Evolutionary conservation across 2,113 vertebrate species (phyloP).

Genomic region (Apaloderma vittatum): DNA sequence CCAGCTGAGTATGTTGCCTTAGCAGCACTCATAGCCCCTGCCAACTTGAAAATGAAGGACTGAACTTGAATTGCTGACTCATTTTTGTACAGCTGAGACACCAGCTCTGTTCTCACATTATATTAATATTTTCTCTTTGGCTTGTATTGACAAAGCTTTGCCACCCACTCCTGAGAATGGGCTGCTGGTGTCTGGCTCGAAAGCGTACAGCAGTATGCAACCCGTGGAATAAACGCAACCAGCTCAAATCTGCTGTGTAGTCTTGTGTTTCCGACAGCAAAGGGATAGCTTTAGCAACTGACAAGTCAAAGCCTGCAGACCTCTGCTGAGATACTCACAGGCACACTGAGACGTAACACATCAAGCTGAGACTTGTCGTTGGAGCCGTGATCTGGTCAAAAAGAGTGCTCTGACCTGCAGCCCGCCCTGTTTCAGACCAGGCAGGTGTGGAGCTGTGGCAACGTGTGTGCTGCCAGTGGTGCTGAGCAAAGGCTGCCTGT

Average conservation of each 20-base stretch:
- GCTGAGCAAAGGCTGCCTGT: neutral
- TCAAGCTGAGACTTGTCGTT: neutral
- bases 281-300: neutral
- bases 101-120: neutral
- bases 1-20: neutral
- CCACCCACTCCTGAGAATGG: neutral
- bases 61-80: neutral
- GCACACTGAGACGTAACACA: neutral
- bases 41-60: slow-evolving; percentile 1
- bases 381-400: neutral
- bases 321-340: neutral
- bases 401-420: neutral
- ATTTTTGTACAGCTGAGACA: slow-evolving; percentile 7
- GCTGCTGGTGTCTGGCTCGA: neutral
- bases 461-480: neutral
- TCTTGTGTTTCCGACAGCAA: rapidly evolving
- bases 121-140: neutral
- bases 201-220: neutral
- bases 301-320: slow-evolving; percentile 1
- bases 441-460: neutral
- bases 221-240: neutral
- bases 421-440: neutral
- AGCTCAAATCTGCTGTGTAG: neutral
- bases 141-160: slow-evolving; percentile 20
- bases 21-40: neutral